Evolutionary conservation across 2,113 vertebrate species (phyloP), one percentile per base, ranked within the genome.

Genomic region (Nibea albiflora): DNA sequence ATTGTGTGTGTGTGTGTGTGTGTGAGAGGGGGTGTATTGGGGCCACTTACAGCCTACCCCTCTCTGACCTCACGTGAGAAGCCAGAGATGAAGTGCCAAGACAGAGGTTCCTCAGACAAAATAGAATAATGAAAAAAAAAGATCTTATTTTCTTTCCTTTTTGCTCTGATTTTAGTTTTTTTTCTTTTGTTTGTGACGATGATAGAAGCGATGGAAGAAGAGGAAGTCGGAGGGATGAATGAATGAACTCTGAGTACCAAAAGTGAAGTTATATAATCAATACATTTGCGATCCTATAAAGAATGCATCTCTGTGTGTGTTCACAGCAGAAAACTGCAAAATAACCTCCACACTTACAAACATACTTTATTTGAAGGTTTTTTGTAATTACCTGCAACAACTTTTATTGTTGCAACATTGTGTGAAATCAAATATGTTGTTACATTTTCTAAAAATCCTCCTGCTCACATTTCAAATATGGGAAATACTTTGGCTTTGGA

Each of bases 41-140:
- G 65, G 58, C 20, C 47, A 78, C 76, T 72, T 75, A 5, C 42
- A 47, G 42, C 69, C 39, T 52, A 11, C 46, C 58, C 39, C 26
- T 67, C 46, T n/a, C 12, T 24, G 16, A 15, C 46, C 47, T 19
- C 47, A 44, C 54, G 56, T 24, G 4, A 26, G n/a, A 14, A 39
- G 7, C 35, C 35, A 39, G 35, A 39, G 35, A 35, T 8, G 35
- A 35, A 35, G 35, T 35, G 35, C 35, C 35, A 35, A 35, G 31
- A 35, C 31, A 35, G 6, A 7, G 6, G 31, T 31, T 31, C 31
- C 31, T 31, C 31, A 6, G 7, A 35, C 31, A 8, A 35, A 35
- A 35, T 35, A 35, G 7, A 35, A 35, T 8, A 8, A 35, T 7
- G n/a, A 35, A 35, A 19, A 4, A n/a, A 15, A 15, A 11, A 22